A percentile compares a stretch with the other conserved stretches of the same genome.
These are phyloP conservation scores for Maniola jurtina DNA, from an alignment of 1,140 invertebrate genomes.

Conservation along the genomic window DNA sequence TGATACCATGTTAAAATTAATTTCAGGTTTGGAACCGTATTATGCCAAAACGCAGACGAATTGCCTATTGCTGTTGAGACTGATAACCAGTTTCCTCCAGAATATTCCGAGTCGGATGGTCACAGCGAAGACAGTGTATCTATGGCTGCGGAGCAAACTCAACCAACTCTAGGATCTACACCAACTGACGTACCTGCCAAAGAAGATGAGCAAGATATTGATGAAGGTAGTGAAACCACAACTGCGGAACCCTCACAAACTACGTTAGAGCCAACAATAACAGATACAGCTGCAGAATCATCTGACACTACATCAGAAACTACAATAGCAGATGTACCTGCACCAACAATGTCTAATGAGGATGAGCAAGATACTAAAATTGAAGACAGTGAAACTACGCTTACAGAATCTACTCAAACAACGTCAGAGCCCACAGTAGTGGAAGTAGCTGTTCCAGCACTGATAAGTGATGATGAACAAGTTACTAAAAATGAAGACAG, in stretches of 20 bases:
- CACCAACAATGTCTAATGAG: too few species aligned
- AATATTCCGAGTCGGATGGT: slow-evolving; percentile 45
- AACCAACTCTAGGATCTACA: neutral
- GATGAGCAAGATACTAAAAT: too few species aligned
- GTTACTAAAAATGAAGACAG: neutral
- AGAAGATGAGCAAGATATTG: neutral
- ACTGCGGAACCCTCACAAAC: neutral
- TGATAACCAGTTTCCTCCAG: slow-evolving; percentile 62
- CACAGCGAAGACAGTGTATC: slow-evolving; percentile 54
- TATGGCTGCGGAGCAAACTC: slow-evolving; percentile 29
- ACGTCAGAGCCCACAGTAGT: too few species aligned
- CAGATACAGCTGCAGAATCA: neutral
- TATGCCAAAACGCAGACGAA: slow-evolving; percentile 56
- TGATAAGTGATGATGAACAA: neutral
- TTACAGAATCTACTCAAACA: too few species aligned
- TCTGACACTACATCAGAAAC: too few species aligned
- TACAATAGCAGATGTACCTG: too few species aligned
- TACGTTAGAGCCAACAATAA: neutral
- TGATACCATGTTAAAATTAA: slow-evolving; percentile 42
- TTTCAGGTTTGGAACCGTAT: slow-evolving; percentile 50
- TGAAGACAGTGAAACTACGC: too few species aligned
- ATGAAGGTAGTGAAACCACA: neutral
- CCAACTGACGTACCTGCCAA: neutral
- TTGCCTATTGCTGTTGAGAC: slow-evolving; percentile 56
- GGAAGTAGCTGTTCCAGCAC: neutral